These are phyloP conservation scores for Drosophila arizonae DNA, from an alignment of 1,140 invertebrate species.

Conservation along the genomic window DNA sequence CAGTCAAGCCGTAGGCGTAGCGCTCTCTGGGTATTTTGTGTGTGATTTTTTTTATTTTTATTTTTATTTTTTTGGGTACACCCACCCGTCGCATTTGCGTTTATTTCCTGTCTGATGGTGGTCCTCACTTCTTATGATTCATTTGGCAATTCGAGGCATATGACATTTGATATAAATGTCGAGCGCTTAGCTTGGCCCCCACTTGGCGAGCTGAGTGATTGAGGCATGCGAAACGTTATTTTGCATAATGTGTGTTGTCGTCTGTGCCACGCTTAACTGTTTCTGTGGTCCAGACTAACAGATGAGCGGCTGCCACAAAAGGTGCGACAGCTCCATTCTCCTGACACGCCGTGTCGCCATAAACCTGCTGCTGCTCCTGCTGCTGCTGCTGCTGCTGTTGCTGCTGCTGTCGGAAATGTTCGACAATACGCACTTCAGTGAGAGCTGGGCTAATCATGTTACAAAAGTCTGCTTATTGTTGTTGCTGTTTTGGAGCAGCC, in stretches of 20 bases:
- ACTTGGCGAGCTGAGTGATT: conserved; percentile 34
- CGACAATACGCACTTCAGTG: conserved; percentile 25
- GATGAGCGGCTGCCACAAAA: conserved; percentile 31
- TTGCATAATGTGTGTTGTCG: conserved; percentile 58
- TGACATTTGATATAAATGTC: conserved; percentile 78
- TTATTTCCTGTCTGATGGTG: conserved; percentile 78
- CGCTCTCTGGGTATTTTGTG: neutral
- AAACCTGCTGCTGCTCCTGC: conserved; percentile 45
- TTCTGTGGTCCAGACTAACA: conserved; percentile 35
- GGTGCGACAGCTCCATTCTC: conserved; percentile 54
- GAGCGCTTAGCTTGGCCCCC: conserved; percentile 16
- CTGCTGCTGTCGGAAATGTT: conserved; percentile 3
- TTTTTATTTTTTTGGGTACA: conserved; percentile 48
- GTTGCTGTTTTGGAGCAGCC: conserved; percentile 5
- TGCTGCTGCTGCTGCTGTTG: too few relatives aligned
- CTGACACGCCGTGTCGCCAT: conserved; percentile 58
- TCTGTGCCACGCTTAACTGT: neutral
- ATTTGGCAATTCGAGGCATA: conserved; percentile 74
- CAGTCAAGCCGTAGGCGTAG: conserved; percentile 58
- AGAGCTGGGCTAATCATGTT: conserved; percentile 26
- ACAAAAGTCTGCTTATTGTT: conserved; percentile 5
- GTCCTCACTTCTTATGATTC: conserved; percentile 71
- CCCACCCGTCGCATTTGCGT: conserved; percentile 53
- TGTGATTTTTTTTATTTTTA: neutral
- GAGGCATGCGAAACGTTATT: conserved; percentile 48